phyloP scores from a whole-genome alignment of 2,888 invertebrate genomes.

The Amblyteles armatorius region DNA sequence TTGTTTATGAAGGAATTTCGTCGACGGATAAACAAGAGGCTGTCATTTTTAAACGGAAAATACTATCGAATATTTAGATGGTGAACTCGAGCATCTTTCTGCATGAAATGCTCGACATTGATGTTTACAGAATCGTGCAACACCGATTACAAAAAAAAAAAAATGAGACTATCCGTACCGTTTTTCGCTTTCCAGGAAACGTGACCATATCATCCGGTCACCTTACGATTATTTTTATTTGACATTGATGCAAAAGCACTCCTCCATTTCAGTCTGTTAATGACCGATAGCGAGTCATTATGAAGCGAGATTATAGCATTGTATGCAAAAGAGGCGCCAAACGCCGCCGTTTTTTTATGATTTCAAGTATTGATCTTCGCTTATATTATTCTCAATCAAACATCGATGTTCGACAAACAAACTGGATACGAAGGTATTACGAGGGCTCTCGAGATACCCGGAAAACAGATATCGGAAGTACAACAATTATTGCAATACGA shows the following conservation, averaged over 20 bases:
- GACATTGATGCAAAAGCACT: background rate
- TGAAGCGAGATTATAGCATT: background rate
- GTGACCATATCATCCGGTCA: background rate
- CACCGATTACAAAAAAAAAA: too few relatives aligned
- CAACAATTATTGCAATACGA: background rate
- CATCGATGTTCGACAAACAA: background rate
- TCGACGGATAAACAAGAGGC: too few relatives aligned
- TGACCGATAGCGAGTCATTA: background rate
- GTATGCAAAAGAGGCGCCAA: background rate
- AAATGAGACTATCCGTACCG: too few relatives aligned
- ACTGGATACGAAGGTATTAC: background rate
- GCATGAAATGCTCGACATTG: too few relatives aligned
- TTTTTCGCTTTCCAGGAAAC: too few relatives aligned
- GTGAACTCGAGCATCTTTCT: too few relatives aligned
- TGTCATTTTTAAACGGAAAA: too few relatives aligned
- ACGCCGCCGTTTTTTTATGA: background rate
- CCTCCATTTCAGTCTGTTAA: background rate
- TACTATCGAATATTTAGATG: too few relatives aligned
- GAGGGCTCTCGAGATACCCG: background rate
- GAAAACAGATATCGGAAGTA: background rate
- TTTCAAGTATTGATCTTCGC: background rate
- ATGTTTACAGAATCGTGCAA: too few relatives aligned
- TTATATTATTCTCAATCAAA: background rate
- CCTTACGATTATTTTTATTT: background rate
- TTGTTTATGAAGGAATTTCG: too few relatives aligned